A percentile compares a stretch with the other conserved stretches of the same genome.
Evolutionary conservation across 2,113 vertebrate species (phyloP).

Genomic region (Asarcornis scutulata): DNA sequence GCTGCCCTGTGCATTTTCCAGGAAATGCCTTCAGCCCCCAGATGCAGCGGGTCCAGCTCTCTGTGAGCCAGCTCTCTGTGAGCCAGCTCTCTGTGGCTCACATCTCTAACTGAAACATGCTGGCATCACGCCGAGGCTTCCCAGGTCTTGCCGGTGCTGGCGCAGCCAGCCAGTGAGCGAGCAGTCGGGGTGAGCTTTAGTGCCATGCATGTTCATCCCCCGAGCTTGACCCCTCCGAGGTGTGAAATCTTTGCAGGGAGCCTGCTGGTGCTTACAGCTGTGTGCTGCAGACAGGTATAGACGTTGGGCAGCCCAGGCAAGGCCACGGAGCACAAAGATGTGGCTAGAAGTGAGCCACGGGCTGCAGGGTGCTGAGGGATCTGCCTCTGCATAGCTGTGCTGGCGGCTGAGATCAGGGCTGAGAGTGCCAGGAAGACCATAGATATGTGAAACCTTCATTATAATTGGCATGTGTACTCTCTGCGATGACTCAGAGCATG

Average conservation of each 20-base stretch:
- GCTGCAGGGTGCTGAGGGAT: neutral
- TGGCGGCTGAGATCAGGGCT: neutral
- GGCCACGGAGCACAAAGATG: accelerated
- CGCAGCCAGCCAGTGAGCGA: accelerated
- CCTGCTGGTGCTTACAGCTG: neutral
- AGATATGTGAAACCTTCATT: neutral
- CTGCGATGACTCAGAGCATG: neutral
- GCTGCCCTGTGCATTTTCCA: neutral
- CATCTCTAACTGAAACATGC: accelerated
- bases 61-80: neutral
- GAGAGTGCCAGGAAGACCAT: neutral
- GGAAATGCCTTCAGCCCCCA: neutral
- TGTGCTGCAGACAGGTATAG: accelerated
- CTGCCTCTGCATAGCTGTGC: neutral
- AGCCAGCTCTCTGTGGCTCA: neutral
- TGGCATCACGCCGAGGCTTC: neutral
- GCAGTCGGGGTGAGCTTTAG: accelerated
- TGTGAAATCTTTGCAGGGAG: too few relatives aligned
- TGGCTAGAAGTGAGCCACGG: neutral
- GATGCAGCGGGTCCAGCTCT: accelerated
- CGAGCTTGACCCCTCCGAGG: accelerated
- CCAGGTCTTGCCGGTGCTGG: accelerated
- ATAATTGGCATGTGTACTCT: neutral
- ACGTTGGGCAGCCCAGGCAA: accelerated
- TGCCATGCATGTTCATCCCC: accelerated